Percentiles rank a stretch among this genome's conserved stretches.
These are phyloP conservation scores for Chloebia gouldiae DNA, from an alignment of 2,113 vertebrate species.

Conservation along the genomic window DNA sequence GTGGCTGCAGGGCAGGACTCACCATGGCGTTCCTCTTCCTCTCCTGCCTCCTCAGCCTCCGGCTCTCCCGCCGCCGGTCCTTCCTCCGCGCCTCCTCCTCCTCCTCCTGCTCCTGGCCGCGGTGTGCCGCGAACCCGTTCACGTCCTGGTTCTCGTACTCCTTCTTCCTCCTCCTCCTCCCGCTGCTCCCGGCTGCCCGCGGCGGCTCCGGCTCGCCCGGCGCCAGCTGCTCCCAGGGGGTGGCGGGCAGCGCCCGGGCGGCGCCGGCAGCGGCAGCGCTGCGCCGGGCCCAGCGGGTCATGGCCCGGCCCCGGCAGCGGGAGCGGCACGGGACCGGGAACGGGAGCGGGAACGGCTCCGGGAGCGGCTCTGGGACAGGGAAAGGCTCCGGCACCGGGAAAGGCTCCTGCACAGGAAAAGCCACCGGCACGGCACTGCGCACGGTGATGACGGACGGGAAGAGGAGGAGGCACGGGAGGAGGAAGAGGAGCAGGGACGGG, in stretches of 20 bases:
- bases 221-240: conserved; percentile 80
- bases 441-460: not conserved
- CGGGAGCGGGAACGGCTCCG: no score
- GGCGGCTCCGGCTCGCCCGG: not conserved
- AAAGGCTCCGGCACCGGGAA: no score
- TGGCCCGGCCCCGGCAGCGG: conserved; percentile 30
- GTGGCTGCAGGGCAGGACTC: not conserved
- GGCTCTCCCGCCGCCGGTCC: conserved; percentile 80
- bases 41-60: conserved; percentile 85
- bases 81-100: conserved; percentile 77
- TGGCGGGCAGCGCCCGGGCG: conserved; percentile 76
- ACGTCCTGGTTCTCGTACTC: conserved; percentile 83
- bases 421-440: not conserved
- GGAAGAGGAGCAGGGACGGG: not conserved
- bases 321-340: no score
- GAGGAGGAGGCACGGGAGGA: not conserved
- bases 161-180: conserved; percentile 70
- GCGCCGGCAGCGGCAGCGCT: conserved; percentile 63
- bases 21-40: conserved; percentile 87
- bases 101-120: conserved; percentile 46
- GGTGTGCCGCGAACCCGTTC: conserved; percentile 86
- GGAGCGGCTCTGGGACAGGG: no score
- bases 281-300: conserved; percentile 91
- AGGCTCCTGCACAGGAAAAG: not conserved
- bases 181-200: conserved; percentile 24